These are phyloP conservation scores for Exocentrus adspersus DNA, from an alignment of 2,888 invertebrate genomes.

Conservation along the genomic window DNA sequence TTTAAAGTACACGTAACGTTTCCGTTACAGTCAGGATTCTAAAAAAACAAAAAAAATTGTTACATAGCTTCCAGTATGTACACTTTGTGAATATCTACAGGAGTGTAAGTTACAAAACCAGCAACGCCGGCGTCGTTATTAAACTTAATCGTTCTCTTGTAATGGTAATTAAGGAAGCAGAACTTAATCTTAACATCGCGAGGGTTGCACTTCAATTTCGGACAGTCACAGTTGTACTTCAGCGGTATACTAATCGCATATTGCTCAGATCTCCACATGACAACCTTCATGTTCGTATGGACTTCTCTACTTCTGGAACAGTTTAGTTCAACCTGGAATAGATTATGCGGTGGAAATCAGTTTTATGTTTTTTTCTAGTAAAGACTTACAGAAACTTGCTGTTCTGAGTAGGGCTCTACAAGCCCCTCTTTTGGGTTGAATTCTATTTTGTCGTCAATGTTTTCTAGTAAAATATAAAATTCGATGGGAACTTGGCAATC, in stretches of 20 bases:
- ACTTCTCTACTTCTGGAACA: conserved; percentile 35
- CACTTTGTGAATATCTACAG: conserved; percentile 30
- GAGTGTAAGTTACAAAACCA: conserved; percentile 61
- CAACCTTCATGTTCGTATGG: conserved; percentile 65
- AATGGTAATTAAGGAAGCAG: conserved; percentile 70
- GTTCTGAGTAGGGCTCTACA: conserved; percentile 62
- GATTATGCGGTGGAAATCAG: too few relatives aligned
- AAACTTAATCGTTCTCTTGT: conserved; percentile 65
- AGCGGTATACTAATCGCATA: conserved; percentile 68
- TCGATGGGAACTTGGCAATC: conserved; percentile 69
- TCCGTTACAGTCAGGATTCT: conserved; percentile 28
- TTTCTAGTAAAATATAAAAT: conserved; percentile 59
- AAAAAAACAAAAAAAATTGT: conserved; percentile 27
- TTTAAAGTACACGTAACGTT: conserved; percentile 36
- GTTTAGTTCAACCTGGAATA: conserved; percentile 66
- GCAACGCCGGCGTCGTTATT: conserved; percentile 64
- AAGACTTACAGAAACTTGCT: conserved; percentile 64
- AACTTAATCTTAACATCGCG: conserved; percentile 67
- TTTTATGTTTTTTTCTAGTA: too few relatives aligned
- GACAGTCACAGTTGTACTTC: conserved; percentile 65
- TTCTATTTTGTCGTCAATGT: conserved; percentile 66
- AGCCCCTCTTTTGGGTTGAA: conserved; percentile 65
- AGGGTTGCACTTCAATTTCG: conserved; percentile 65
- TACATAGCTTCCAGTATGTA: background rate
- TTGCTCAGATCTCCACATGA: conserved; percentile 69